Conservation (phyloP, 2,113 vertebrate species). For the Malurus melanocephalus region DNA sequence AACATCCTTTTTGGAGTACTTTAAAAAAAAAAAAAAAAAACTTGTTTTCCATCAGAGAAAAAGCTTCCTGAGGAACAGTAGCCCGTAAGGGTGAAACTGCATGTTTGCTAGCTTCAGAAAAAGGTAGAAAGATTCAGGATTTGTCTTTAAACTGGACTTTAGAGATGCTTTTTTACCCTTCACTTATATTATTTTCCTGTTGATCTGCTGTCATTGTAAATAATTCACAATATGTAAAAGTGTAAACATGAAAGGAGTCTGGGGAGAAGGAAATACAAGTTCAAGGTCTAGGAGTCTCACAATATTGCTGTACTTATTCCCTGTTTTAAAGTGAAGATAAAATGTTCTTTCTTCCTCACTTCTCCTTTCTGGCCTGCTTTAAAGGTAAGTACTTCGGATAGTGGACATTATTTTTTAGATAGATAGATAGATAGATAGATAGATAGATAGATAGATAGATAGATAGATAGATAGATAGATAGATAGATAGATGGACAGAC, state of each 20-base stretch:
- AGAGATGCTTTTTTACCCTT: not conserved
- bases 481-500: accelerated
- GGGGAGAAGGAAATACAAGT: not conserved
- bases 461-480: too few species aligned
- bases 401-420: not conserved
- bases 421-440: too few species aligned
- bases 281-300: not conserved
- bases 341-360: not conserved
- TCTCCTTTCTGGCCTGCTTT: not conserved
- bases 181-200: not conserved
- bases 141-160: not conserved
- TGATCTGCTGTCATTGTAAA: not conserved
- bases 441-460: too few species aligned
- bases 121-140: not conserved
- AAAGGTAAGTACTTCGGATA: not conserved
- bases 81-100: not conserved
- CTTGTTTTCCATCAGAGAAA: not conserved
- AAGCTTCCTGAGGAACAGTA: not conserved
- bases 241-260: not conserved
- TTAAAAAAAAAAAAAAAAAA: too few species aligned
- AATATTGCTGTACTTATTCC: not conserved
- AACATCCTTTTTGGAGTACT: not conserved
- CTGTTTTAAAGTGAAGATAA: not conserved
- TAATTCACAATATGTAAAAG: not conserved
- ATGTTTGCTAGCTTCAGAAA: not conserved